Percentiles rank a stretch among this genome's conserved stretches.
Conservation (phyloP, 1,140 invertebrate species). For the Aphaenogaster floridana region DNA sequence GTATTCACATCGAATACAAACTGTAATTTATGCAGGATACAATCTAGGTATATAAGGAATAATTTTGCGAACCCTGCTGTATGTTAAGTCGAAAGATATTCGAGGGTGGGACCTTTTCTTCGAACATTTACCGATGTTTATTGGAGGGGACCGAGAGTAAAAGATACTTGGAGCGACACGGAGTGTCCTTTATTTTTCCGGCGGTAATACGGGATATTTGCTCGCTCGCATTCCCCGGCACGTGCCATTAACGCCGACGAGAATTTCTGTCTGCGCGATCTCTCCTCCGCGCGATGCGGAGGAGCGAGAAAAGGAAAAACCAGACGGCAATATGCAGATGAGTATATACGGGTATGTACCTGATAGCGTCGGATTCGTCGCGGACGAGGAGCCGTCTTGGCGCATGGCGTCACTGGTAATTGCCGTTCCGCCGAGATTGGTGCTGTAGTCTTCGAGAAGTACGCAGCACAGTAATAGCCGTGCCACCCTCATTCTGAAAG, state of each 20-base stretch:
- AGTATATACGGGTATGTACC: conserved; percentile 65
- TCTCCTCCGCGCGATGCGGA: not conserved
- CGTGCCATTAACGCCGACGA: conserved; percentile 45
- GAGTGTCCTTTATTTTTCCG: conserved; percentile 49
- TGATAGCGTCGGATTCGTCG: conserved; percentile 77
- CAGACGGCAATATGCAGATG: conserved; percentile 36
- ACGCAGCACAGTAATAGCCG: conserved; percentile 85
- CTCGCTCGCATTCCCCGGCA: conserved; percentile 43
- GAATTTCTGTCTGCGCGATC: conserved; percentile 23
- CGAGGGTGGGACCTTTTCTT: not conserved
- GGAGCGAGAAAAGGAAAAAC: conserved; percentile 48
- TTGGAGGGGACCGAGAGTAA: not conserved
- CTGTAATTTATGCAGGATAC: not conserved
- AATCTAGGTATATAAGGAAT: not conserved
- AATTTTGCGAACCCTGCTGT: not conserved
- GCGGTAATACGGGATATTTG: conserved; percentile 49
- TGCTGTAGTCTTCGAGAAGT: conserved; percentile 84
- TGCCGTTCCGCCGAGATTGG: conserved; percentile 80
- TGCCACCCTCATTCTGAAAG: conserved; percentile 85
- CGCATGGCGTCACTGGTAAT: conserved; percentile 82
- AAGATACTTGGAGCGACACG: not conserved
- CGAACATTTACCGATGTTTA: conserved; percentile 20
- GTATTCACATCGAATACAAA: not conserved
- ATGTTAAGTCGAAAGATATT: conserved; percentile 7
- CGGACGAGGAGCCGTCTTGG: conserved; percentile 78